These are phyloP conservation scores for Leucophora obtusa DNA, from an alignment of 2,888 invertebrate species.

Conservation along the genomic window DNA sequence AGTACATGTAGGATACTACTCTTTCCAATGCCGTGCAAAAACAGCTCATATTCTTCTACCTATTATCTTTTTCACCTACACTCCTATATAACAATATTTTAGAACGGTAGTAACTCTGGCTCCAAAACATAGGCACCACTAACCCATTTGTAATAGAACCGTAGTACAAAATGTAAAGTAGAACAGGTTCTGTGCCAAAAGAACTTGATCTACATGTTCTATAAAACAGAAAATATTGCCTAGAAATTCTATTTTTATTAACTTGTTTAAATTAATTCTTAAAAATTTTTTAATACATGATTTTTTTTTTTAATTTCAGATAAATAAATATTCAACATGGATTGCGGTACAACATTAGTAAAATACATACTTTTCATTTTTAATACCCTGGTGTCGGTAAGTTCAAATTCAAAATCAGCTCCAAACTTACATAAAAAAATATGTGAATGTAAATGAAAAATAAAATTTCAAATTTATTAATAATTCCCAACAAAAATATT, in stretches of 20 bases:
- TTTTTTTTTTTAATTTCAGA: slow-evolving; percentile 22
- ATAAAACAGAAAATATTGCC: too few species aligned
- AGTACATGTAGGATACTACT: too few species aligned
- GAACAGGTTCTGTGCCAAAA: not conserved
- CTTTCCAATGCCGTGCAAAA: too few species aligned
- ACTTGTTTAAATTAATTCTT: not conserved
- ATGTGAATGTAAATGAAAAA: too few species aligned
- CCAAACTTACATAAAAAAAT: too few species aligned
- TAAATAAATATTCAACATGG: slow-evolving; percentile 79
- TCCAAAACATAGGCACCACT: not conserved
- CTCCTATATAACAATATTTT: too few species aligned
- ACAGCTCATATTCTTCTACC: too few species aligned
- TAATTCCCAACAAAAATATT: too few species aligned
- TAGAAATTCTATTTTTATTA: too few species aligned
- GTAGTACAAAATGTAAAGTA: not conserved
- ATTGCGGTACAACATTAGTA: slow-evolving; percentile 87
- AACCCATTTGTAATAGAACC: not conserved
- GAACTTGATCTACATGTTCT: not conserved
- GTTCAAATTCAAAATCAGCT: slow-evolving; percentile 74
- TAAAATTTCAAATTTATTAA: too few species aligned
- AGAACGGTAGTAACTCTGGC: not conserved
- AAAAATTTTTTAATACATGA: not conserved
- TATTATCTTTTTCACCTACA: too few species aligned
- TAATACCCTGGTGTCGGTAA: slow-evolving; percentile 88
- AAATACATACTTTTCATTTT: slow-evolving; percentile 91